Base-by-base conservation (phyloP, 1,140 invertebrate species). In the Hylyphantes graminicola region DNA sequence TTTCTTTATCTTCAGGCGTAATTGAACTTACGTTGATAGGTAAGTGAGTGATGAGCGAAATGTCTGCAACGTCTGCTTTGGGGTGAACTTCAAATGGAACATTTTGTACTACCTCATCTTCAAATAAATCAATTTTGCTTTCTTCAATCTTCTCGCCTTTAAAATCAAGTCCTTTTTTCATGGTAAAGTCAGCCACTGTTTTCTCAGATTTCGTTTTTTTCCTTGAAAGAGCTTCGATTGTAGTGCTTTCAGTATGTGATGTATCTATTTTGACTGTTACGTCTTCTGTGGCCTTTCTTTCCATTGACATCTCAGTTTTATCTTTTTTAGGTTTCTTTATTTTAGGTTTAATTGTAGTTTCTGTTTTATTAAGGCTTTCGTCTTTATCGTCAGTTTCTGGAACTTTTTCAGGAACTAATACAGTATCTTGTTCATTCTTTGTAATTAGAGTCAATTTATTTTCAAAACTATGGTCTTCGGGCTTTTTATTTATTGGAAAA, bases 81-180 rank as follows among this genome's bases (percentile, higher is more conserved):
- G 78, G 63, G 9, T 55, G 35, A 3, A 50, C 8, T 76, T 75
- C 78, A 54, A 54, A 15, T 7, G 75, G 72, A 50, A 81, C 63
- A 76, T n/a, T 78, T 70, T 85, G 61, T 21, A 85, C 85, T 12
- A 77, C 68, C 70, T 85, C 85, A 54, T 21, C 72, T 76, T 81
- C 21, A 51, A 79, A 73, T 21, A 85, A 67, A 54, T 15, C 55
- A 11, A 70, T 72, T 55, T 53, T 50, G 0, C 15, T 78, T 64
- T 72, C 76, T 55, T 76, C 65, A 13, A 13, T 15, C 6, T 75
- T 35, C 53, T 84, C 67, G 21, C 10, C 13, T 13, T 3, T 73
- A 21, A 63, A 77, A 54, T 67, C 63, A 50, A 83, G 21, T 65
- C n/a, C 70, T 53, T 59, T 75, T 53, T 70, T 9, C 8, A 64